Evolutionary conservation across 2,888 invertebrate species (phyloP), one percentile per base, ranked within the genome.

Genomic region (Anoncus sp.): DNA sequence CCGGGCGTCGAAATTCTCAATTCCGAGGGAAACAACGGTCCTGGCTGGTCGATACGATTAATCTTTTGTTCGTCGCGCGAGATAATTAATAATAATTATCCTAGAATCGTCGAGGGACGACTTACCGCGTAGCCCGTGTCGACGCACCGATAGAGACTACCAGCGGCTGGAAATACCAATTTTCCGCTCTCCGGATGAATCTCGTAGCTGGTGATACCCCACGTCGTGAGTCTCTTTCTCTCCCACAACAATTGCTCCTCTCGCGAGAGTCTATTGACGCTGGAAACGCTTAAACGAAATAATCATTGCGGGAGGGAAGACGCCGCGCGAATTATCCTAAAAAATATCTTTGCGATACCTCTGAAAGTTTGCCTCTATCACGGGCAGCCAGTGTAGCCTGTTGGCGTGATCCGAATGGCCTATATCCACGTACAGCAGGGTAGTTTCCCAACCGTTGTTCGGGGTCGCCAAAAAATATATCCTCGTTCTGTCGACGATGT

Each of bases 191-290:
- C 93, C 38, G 94, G 93, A 85, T 98, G 97, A 65, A 98, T 93
- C 90, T 98, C 98, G 87, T 98, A 99, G 0, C 97, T 97, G 0
- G 98, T 98, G 72, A 99, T 98, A 22, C 99, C 98, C 96, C 97
- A 97, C 0, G 97, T 96, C 0, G 98, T 96, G 49, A 98, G 94
- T 69, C 99, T 93, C 92, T 98, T 98, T 27, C 99, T 92, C 90
- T 99, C 99, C 93, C 97, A 96, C 77, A 98, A 92, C 65, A 99
- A 91, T 90, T 98, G 97, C 89, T 98, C 98, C 89, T 98, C 98
- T 40, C 96, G 93, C 0, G 97, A 97, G 93, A 95, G 94, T 86
- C 94, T 93, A 67, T 93, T 93, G 0, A 93, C 92, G 3, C 93
- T 92, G 24, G 93, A 93, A 7, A 88, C 88, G 47, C 91, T 91